Evolutionary conservation across 1,140 invertebrate genomes (phyloP).

Genomic region (Philopotamus ludificatus): DNA sequence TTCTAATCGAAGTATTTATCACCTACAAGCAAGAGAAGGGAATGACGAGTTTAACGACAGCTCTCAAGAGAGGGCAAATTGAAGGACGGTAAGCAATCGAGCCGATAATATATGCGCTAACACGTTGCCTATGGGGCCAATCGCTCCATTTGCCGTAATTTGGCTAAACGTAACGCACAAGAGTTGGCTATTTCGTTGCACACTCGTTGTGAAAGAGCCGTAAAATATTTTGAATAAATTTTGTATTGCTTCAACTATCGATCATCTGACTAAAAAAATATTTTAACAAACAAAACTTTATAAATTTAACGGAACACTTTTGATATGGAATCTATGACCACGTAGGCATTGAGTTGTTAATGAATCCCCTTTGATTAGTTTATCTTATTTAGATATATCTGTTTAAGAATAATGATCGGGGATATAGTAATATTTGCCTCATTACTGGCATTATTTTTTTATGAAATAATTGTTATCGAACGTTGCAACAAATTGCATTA

Average conservation of each 20-base stretch:
- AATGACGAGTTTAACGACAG: slow-evolving; percentile 77
- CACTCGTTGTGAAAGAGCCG: no score
- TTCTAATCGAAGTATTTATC: slow-evolving; percentile 87
- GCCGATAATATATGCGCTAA: neutral
- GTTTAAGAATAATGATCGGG: no score
- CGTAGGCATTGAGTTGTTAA: neutral
- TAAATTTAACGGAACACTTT: no score
- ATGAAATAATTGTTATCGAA: slow-evolving; percentile 18
- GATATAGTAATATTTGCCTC: slow-evolving; percentile 3
- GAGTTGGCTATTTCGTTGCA: no score
- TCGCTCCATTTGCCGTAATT: neutral
- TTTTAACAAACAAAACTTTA: no score
- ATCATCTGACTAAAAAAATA: no score
- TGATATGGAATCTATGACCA: neutral
- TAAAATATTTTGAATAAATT: no score
- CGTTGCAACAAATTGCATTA: slow-evolving; percentile 1
- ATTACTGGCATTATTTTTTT: slow-evolving; percentile 32
- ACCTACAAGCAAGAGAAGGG: slow-evolving; percentile 91
- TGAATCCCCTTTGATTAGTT: neutral
- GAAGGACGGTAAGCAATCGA: slow-evolving; percentile 65
- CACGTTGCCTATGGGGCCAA: slow-evolving; percentile 8
- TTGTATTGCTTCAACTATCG: no score
- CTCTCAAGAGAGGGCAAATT: slow-evolving; percentile 85
- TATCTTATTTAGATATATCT: no score
- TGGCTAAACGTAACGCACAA: no score